Percentiles rank a stretch among this genome's conserved stretches.
phyloP scores from a whole-genome alignment of 64 coral and sea anemone species.

The Montipora capricornis region DNA sequence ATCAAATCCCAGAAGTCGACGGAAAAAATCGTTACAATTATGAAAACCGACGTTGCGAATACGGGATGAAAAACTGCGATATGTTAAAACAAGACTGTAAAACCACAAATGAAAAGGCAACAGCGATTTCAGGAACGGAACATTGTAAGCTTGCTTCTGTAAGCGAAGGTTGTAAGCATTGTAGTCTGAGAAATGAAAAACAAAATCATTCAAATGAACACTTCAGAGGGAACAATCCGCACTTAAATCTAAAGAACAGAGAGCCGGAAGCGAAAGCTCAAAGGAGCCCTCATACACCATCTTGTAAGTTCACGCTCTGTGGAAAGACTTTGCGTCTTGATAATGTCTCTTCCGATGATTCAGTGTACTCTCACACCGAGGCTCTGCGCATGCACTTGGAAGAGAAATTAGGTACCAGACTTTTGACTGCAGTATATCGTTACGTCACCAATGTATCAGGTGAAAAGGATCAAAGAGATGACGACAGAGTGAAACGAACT shows the following conservation, averaged over 20 bases:
- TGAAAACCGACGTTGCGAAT: background rate
- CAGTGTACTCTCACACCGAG: constrained; percentile 56
- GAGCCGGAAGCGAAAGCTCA: background rate
- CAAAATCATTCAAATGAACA: background rate
- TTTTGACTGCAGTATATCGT: constrained; percentile 60
- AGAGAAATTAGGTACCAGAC: constrained; percentile 55
- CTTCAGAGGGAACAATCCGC: background rate
- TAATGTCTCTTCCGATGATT: constrained; percentile 35
- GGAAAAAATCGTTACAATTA: background rate
- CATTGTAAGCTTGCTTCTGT: background rate
- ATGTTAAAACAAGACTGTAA: background rate
- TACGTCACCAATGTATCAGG: constrained; percentile 36
- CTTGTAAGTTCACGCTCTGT: constrained; percentile 54
- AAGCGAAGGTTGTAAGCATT: background rate
- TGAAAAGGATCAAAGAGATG: constrained; percentile 5
- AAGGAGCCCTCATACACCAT: background rate
- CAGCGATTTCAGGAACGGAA: background rate
- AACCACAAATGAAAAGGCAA: background rate
- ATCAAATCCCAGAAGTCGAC: constrained; percentile 13
- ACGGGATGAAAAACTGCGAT: background rate
- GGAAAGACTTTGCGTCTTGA: constrained; percentile 66
- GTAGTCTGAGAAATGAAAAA: background rate
- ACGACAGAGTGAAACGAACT: background rate
- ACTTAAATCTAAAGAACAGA: background rate
- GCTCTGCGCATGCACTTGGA: constrained; percentile 65